These are phyloP conservation scores for Andrena flavipes DNA, from an alignment of 2,888 invertebrate genomes.

Conservation along the genomic window DNA sequence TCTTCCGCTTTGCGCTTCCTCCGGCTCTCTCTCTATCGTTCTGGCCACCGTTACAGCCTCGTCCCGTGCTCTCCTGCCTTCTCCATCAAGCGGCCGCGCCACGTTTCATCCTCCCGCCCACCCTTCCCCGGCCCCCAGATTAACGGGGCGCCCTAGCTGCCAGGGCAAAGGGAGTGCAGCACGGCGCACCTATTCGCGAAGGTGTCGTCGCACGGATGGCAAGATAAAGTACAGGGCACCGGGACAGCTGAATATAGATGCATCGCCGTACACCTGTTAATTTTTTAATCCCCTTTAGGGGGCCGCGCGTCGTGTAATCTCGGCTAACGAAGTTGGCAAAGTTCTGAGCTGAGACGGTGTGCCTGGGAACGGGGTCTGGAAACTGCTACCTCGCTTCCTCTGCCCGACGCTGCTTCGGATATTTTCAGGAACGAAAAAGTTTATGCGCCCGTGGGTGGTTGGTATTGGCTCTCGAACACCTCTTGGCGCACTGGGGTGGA, in stretches of 20 bases:
- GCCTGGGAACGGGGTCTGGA: slow-evolving; percentile 5
- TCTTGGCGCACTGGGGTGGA: neutral
- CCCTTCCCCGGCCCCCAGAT: slow-evolving; percentile 80
- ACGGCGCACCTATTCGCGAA: slow-evolving; percentile 80
- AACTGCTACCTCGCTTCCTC: slow-evolving; percentile 2
- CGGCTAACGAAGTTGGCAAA: slow-evolving; percentile 55
- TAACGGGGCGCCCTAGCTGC: slow-evolving; percentile 81
- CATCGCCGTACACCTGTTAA: slow-evolving; percentile 56
- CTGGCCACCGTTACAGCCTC: slow-evolving; percentile 26
- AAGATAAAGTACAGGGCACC: slow-evolving; percentile 62
- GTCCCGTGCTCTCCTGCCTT: slow-evolving; percentile 48
- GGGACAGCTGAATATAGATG: slow-evolving; percentile 52
- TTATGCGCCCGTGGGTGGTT: slow-evolving; percentile 1
- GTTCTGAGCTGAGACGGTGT: slow-evolving; percentile 11
- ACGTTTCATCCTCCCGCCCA: neutral
- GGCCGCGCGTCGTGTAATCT: slow-evolving; percentile 46
- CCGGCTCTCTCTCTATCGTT: slow-evolving; percentile 15
- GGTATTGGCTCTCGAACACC: neutral
- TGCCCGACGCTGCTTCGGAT: neutral
- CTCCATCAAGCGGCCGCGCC: slow-evolving; percentile 45
- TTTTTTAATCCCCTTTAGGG: slow-evolving; percentile 58
- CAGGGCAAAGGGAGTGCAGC: slow-evolving; percentile 77
- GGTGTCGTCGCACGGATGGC: slow-evolving; percentile 75
- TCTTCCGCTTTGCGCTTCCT: slow-evolving; percentile 56
- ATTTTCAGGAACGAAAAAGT: neutral